These are phyloP conservation scores for Typhlichthys subterraneus DNA, from an alignment of 2,797 vertebrate genomes.

Conservation along the genomic window DNA sequence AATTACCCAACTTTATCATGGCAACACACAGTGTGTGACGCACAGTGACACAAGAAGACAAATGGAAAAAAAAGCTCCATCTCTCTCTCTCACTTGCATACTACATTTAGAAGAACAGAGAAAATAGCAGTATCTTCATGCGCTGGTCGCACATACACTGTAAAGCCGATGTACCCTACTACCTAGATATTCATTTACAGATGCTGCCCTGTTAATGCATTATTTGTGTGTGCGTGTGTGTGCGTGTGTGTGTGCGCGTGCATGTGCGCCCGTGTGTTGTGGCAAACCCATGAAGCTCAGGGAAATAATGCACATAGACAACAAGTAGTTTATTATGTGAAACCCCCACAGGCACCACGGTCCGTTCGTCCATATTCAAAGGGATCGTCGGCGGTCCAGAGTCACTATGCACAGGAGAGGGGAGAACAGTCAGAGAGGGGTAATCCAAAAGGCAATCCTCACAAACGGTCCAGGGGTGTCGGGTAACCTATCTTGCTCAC, in stretches of 20 bases:
- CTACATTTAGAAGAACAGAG: neutral
- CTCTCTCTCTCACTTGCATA: neutral
- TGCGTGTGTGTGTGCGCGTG: slow-evolving; percentile 14
- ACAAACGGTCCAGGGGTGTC: too few relatives aligned
- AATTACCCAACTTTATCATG: slow-evolving; percentile 37
- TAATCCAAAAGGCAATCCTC: too few relatives aligned
- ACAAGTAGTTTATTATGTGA: too few relatives aligned
- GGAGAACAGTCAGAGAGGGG: too few relatives aligned
- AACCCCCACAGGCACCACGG: too few relatives aligned
- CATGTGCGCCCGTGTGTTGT: slow-evolving; percentile 10
- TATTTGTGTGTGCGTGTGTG: slow-evolving; percentile 26
- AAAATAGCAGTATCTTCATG: too few relatives aligned
- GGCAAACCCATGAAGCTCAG: neutral
- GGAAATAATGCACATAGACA: too few relatives aligned
- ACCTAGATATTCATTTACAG: slow-evolving; percentile 39
- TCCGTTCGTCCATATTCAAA: too few relatives aligned
- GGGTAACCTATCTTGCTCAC: too few relatives aligned
- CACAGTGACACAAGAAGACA: slow-evolving; percentile 24
- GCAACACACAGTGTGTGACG: slow-evolving; percentile 16
- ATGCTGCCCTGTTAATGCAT: slow-evolving; percentile 35
- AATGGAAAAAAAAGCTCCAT: neutral
- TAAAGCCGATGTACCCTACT: slow-evolving; percentile 9
- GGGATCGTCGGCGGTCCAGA: too few relatives aligned
- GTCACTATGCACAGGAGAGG: too few relatives aligned
- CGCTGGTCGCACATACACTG: neutral